phyloP scores from a whole-genome alignment of 2,113 vertebrate genomes.

The Erinaceus europaeus region DNA sequence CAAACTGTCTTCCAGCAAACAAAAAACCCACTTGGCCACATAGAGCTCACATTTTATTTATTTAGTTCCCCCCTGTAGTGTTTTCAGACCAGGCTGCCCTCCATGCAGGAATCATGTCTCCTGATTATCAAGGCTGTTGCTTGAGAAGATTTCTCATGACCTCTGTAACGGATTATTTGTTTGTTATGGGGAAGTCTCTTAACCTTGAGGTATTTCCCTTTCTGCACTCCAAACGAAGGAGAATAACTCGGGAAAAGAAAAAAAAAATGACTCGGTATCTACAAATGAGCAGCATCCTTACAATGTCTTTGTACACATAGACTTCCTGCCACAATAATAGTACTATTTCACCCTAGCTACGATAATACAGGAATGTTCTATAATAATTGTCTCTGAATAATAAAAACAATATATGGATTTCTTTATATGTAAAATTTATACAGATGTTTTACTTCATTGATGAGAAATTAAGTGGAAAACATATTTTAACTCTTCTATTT shows the following conservation, averaged over 20 bases:
- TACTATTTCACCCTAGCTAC: conserved; percentile 1
- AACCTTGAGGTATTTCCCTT: conserved; percentile 56
- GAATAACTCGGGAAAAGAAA: conserved; percentile 35
- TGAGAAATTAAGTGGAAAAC: neutral
- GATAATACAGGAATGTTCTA: conserved; percentile 30
- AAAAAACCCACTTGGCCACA: conserved; percentile 46
- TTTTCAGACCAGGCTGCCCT: conserved; percentile 49
- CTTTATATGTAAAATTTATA: neutral
- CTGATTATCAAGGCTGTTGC: conserved; percentile 48
- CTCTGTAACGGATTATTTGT: conserved; percentile 50
- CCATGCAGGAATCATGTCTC: conserved; percentile 47
- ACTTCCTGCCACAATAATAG: conserved; percentile 1
- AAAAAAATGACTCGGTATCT: conserved; percentile 10
- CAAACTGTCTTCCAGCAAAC: conserved; percentile 42
- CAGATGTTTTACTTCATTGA: conserved; percentile 8
- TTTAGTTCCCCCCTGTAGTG: conserved; percentile 57
- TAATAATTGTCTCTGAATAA: neutral
- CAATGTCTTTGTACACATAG: neutral
- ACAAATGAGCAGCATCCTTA: conserved; percentile 9
- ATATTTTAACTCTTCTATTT: conserved; percentile 4
- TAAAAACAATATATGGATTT: neutral
- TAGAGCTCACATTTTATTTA: conserved; percentile 45
- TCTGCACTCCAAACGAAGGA: conserved; percentile 33
- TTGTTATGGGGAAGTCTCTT: conserved; percentile 39
- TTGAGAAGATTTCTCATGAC: conserved; percentile 43